Base-by-base conservation (phyloP, 2,113 vertebrate species). In the Sardina pilchardus region DNA sequence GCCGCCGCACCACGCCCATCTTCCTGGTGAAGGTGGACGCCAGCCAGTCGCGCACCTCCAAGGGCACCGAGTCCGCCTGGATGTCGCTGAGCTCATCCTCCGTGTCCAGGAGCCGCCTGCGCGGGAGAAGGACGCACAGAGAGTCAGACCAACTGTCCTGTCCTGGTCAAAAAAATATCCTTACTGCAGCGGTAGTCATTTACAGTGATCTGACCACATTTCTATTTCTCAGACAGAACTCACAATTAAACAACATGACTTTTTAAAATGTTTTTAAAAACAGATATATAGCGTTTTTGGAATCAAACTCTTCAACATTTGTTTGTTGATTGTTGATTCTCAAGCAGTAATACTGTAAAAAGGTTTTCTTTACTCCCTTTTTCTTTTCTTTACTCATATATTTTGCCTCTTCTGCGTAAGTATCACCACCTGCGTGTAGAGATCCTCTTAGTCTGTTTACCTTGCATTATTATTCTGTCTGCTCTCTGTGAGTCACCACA, bases 11-110 rank as follows among this genome's bases (percentile, higher is more conserved):
- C 93, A 99, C 95, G 81, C 97, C 98, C 98, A 99, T 99, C 95
- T 98, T 98, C 85, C 97, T 95, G 0, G 97, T 99, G 93, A 99
- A 99, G 1, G 98, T 99, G 53, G 97, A 99, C 0, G 98, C 98
- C 93, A 99, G 90, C 98, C 98, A 99, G 85, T 99, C 98, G 21
- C 98, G 96, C 6, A 99, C 98, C 91, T 99, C 98, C 6, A 93
- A 94, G 0, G 98, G 98, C 82, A 99, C 98, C 0, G 98, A 97
- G 90, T 99, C 98, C 0, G 94, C 96, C 89, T 97, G 97, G 88
- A 99, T 94, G 90, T 99, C 97, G 39, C 97, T 96, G 84, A 99
- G 97, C 42, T 99, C 98, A 93, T 99, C 98, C 81, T 99, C 98
- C 0, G 98, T 96, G 89, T 99, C 98, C 95, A 99, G 88, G 43